Percentiles rank a stretch among this genome's conserved stretches.
Evolutionary conservation across 2,113 vertebrate genomes (phyloP).

Genomic region (Stegastes partitus): DNA sequence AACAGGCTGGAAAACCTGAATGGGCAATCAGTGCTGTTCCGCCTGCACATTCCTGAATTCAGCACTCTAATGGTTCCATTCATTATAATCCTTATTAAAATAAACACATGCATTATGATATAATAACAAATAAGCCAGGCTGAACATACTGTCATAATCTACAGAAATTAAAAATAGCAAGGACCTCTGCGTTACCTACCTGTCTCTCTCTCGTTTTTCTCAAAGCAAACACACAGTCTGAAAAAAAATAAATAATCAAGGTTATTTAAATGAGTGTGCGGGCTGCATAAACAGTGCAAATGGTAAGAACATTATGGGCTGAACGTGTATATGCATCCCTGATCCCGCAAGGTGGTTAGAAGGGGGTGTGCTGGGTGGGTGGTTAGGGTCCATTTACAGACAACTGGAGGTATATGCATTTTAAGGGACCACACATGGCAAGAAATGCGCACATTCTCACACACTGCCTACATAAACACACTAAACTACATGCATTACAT

Average conservation of each 20-base stretch:
- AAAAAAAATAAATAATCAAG: slow-evolving; percentile 83
- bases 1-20: slow-evolving; percentile 74
- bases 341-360: slow-evolving; percentile 47
- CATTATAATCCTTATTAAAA: slow-evolving; percentile 83
- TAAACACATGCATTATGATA: slow-evolving; percentile 79
- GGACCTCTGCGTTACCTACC: slow-evolving; percentile 59
- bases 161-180: slow-evolving; percentile 73
- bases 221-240: slow-evolving; percentile 18
- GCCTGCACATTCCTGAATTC: slow-evolving; percentile 75
- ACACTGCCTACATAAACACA: slow-evolving; percentile 20
- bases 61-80: slow-evolving; percentile 77
- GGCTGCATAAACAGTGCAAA: slow-evolving; percentile 75
- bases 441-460: slow-evolving; percentile 20
- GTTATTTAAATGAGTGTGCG: slow-evolving; percentile 81
- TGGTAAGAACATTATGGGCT: slow-evolving; percentile 65
- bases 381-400: slow-evolving; percentile 52
- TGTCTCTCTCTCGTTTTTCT: too few species aligned
- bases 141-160: slow-evolving; percentile 67
- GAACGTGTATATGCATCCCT: slow-evolving; percentile 63
- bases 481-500: slow-evolving; percentile 2
- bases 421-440: slow-evolving; percentile 18
- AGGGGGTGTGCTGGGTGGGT: slow-evolving; percentile 39
- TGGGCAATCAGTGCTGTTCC: slow-evolving; percentile 75
- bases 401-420: slow-evolving; percentile 38
- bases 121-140: slow-evolving; percentile 77